phyloP scores from a whole-genome alignment of 2,113 vertebrate genomes.

The Andinoacara biseriatus region DNA sequence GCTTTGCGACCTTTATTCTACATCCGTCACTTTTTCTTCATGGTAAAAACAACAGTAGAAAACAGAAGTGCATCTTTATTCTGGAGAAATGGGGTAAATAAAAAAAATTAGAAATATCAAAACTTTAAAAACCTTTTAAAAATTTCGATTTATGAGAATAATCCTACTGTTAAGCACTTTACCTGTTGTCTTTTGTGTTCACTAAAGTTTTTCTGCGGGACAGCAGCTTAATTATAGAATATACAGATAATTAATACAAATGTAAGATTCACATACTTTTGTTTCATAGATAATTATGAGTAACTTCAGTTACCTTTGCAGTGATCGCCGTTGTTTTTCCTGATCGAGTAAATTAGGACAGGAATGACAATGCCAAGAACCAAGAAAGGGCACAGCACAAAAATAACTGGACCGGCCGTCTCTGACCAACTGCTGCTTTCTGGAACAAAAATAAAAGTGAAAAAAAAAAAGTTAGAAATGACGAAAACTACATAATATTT shows the following conservation, averaged over 20 bases:
- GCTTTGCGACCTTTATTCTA: not conserved
- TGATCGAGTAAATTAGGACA: not conserved
- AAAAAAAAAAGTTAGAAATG: not conserved
- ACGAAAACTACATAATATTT: not conserved
- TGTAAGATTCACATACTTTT: accelerated
- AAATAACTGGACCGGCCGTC: not conserved
- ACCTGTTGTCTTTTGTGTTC: not conserved
- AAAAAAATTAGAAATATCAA: not conserved
- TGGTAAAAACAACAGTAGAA: not conserved
- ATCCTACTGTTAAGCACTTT: accelerated
- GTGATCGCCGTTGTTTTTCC: not conserved
- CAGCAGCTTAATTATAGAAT: not conserved
- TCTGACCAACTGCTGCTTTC: not conserved
- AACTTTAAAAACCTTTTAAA: not conserved
- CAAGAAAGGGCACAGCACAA: not conserved
- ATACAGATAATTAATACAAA: not conserved
- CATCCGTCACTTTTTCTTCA: not conserved
- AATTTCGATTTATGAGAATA: accelerated
- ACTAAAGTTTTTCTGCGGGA: not conserved
- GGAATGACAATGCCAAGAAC: not conserved
- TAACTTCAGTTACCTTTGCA: conserved; percentile 17
- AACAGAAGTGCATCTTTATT: not conserved
- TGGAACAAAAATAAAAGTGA: not conserved
- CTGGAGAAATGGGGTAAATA: not conserved
- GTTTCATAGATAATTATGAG: accelerated